Conservation (phyloP, 2,888 invertebrate genomes). For the Ganaspis brasiliensis region DNA sequence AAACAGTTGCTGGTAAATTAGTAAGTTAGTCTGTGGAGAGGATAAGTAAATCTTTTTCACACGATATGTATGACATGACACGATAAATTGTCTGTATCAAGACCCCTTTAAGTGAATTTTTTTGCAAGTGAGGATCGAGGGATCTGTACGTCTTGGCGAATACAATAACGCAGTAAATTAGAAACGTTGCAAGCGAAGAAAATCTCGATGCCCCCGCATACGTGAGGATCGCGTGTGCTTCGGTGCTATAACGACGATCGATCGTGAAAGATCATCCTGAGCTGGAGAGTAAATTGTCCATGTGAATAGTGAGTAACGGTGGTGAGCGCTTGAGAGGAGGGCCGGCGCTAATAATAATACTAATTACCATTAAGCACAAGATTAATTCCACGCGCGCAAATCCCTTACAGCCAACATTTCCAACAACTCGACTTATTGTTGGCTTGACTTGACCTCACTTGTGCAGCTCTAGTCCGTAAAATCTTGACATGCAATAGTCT, state of each 20-base stretch:
- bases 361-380: slow-evolving; percentile 66
- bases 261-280: slow-evolving; percentile 76
- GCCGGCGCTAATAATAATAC: slow-evolving; percentile 67
- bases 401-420: neutral
- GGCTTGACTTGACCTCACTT: neutral
- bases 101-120: slow-evolving; percentile 21
- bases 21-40: neutral
- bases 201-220: slow-evolving; percentile 39
- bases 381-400: slow-evolving; percentile 66
- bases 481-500: too few relatives aligned
- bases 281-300: slow-evolving; percentile 51
- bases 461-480: too few relatives aligned
- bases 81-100: slow-evolving; percentile 34
- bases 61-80: slow-evolving; percentile 7
- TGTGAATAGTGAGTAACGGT: slow-evolving; percentile 50
- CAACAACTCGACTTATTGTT: neutral
- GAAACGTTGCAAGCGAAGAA: slow-evolving; percentile 29
- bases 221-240: slow-evolving; percentile 39
- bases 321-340: slow-evolving; percentile 52
- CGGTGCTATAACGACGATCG: slow-evolving; percentile 61
- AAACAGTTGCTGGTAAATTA: slow-evolving; percentile 9
- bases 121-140: neutral
- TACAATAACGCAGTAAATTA: slow-evolving; percentile 43
- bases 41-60: slow-evolving; percentile 27
- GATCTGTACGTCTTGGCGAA: slow-evolving; percentile 11